Conservation (phyloP, 2,797 vertebrate genomes). For the Channa striata region DNA sequence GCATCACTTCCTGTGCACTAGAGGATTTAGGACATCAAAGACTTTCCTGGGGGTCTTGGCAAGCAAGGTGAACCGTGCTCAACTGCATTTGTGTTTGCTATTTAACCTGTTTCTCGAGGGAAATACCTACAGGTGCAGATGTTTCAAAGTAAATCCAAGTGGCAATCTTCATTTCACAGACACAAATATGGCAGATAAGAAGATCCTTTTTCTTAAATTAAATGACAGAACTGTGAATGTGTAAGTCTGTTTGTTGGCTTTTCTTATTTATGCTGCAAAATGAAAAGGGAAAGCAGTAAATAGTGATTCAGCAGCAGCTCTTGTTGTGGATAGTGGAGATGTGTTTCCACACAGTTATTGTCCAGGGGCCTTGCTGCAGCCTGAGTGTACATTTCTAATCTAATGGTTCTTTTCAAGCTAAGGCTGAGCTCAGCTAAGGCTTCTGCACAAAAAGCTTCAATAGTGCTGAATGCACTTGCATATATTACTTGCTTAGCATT, state of each 20-base stretch:
- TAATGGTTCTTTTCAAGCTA: slow-evolving; percentile 43
- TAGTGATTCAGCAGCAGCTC: slow-evolving; percentile 27
- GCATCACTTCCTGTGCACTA: slow-evolving; percentile 38
- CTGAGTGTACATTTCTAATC: slow-evolving; percentile 53
- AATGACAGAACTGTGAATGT: slow-evolving; percentile 2
- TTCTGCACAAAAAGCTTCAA: slow-evolving; percentile 43
- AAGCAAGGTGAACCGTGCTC: slow-evolving; percentile 19
- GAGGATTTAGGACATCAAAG: slow-evolving; percentile 35
- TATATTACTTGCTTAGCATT: slow-evolving; percentile 59
- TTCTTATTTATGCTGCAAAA: slow-evolving; percentile 7
- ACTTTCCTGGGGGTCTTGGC: slow-evolving; percentile 28
- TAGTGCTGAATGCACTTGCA: slow-evolving; percentile 56
- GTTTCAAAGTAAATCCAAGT: slow-evolving; percentile 18
- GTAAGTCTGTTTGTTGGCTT: background rate
- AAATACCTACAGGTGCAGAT: slow-evolving; percentile 10
- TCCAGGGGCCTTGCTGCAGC: slow-evolving; percentile 44
- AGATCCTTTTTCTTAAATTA: background rate
- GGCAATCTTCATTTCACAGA: background rate
- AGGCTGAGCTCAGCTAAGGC: slow-evolving; percentile 34
- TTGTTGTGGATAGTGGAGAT: slow-evolving; percentile 18
- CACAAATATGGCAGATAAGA: background rate
- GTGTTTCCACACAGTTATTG: slow-evolving; percentile 38
- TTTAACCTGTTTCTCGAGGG: slow-evolving; percentile 12
- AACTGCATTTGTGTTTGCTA: slow-evolving; percentile 26
- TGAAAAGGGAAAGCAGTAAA: slow-evolving; percentile 21